Percentiles rank a stretch among this genome's conserved stretches.
These are phyloP conservation scores for Virgularia gustaviana DNA, from an alignment of 92 coral and sea anemone species.

Conservation along the genomic window DNA sequence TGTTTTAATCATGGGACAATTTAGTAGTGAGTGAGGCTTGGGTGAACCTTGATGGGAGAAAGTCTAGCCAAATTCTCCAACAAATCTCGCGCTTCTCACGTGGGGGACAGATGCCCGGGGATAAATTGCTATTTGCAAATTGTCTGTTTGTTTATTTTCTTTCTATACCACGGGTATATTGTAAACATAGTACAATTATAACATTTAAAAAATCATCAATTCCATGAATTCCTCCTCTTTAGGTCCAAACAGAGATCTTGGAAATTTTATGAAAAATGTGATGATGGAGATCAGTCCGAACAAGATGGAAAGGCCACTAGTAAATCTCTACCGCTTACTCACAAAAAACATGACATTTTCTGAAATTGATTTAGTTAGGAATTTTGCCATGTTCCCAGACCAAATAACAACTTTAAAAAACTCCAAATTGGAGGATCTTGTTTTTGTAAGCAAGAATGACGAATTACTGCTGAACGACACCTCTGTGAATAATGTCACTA, in stretches of 20 bases:
- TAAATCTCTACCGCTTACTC: conserved; percentile 1
- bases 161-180: too few relatives aligned
- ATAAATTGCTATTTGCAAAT: too few relatives aligned
- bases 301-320: background rate
- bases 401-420: conserved; percentile 4
- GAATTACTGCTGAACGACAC: conserved; percentile 7
- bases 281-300: background rate
- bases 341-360: conserved; percentile 21
- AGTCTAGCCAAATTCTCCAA: too few relatives aligned
- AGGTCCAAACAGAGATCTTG: conserved; percentile 18
- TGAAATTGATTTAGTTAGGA: conserved; percentile 26
- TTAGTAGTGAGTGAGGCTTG: too few relatives aligned
- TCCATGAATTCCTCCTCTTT: background rate
- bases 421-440: conserved; percentile 15
- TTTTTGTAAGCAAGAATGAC: conserved; percentile 4
- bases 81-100: too few relatives aligned
- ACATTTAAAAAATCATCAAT: background rate
- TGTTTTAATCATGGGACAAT: too few relatives aligned
- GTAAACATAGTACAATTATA: background rate
- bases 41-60: too few relatives aligned
- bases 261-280: background rate
- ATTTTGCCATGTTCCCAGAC: conserved; percentile 14
- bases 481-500: background rate
- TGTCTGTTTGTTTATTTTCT: too few relatives aligned
- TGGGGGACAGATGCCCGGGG: too few relatives aligned